A percentile compares a stretch with the other conserved stretches of the same genome.
phyloP scores from a whole-genome alignment of 2,888 invertebrate species.

The Charanyca ferruginea region DNA sequence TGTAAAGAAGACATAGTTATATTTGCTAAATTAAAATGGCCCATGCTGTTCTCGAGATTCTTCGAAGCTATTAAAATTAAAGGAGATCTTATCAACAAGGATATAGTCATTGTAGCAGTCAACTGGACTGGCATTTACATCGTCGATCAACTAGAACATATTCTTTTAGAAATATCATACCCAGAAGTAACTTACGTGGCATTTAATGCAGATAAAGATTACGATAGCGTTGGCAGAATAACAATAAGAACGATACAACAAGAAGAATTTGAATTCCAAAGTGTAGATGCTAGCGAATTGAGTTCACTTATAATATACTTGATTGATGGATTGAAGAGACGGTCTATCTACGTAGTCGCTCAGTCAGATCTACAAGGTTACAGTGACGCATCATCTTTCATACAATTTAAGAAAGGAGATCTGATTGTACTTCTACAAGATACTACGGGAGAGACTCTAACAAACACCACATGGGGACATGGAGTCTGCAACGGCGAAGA shows the following conservation, averaged over 20 bases:
- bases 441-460: slow-evolving; percentile 94
- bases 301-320: slow-evolving; percentile 95
- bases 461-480: slow-evolving; percentile 94
- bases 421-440: slow-evolving; percentile 95
- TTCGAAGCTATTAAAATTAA: slow-evolving; percentile 96
- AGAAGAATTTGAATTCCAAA: slow-evolving; percentile 97
- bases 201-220: slow-evolving; percentile 88
- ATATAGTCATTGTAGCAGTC: slow-evolving; percentile 97
- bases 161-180: slow-evolving; percentile 96
- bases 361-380: slow-evolving; percentile 91
- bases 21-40: slow-evolving; percentile 98
- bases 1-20: slow-evolving; percentile 98
- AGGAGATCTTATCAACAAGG: slow-evolving; percentile 92
- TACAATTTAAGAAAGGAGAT: slow-evolving; percentile 94
- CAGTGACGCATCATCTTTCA: slow-evolving; percentile 90
- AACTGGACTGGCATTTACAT: slow-evolving; percentile 98
- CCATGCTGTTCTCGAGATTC: slow-evolving; percentile 97
- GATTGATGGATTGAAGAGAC: slow-evolving; percentile 96
- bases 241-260: slow-evolving; percentile 96
- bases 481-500: slow-evolving; percentile 93
- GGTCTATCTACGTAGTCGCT: slow-evolving; percentile 96
- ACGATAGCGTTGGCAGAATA: slow-evolving; percentile 92
- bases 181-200: slow-evolving; percentile 96
- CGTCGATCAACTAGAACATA: slow-evolving; percentile 97
- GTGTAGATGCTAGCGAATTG: slow-evolving; percentile 96